phyloP scores from a whole-genome alignment of 2,797 vertebrate species.

The Lepus oiostolus region DNA sequence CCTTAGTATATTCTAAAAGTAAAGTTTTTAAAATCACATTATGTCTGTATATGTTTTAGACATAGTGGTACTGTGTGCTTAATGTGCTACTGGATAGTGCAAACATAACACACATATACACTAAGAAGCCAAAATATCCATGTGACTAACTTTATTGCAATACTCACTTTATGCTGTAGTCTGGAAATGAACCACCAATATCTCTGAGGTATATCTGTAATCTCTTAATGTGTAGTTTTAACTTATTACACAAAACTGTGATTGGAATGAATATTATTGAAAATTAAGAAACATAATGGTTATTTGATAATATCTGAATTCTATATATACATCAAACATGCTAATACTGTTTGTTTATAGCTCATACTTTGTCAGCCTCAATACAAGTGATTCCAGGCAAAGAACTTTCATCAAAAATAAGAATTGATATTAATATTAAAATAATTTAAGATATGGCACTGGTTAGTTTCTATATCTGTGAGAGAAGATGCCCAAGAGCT shows the following conservation, averaged over 20 bases:
- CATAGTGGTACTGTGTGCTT: no score
- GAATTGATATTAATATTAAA: not conserved
- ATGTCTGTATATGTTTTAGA: no score
- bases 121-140: no score
- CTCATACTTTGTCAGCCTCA: not conserved
- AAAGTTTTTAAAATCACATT: no score
- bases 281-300: not conserved
- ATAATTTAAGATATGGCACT: not conserved
- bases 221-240: not conserved
- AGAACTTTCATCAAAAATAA: not conserved
- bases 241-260: not conserved
- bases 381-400: not conserved
- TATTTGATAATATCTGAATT: not conserved
- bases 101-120: no score
- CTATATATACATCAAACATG: not conserved
- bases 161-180: no score
- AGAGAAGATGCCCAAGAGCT: not conserved
- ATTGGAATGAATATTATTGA: not conserved
- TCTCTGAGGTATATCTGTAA: not conserved
- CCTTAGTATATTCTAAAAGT: no score
- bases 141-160: no score
- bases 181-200: no score
- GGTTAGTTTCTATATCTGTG: not conserved
- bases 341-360: not conserved
- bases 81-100: no score